Conservation (phyloP, 2,113 vertebrate genomes). For the Penelope pileata region DNA sequence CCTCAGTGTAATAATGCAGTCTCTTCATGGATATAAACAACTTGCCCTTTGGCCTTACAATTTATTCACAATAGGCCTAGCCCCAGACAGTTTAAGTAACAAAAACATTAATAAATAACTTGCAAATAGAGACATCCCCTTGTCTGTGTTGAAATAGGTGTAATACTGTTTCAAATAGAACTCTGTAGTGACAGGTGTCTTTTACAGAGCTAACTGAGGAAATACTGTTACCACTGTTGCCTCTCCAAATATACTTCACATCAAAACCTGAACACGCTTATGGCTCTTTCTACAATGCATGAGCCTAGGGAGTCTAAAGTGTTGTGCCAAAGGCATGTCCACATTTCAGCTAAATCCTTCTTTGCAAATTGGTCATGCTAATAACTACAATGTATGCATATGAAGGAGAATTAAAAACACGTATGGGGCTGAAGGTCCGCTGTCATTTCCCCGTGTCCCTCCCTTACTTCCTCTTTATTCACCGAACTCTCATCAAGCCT, state of each 20-base stretch:
- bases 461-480: slow-evolving; percentile 54
- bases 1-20: slow-evolving; percentile 32
- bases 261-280: background rate
- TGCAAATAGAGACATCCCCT: background rate
- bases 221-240: background rate
- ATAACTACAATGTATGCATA: background rate
- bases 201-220: background rate
- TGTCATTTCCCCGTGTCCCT: background rate
- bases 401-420: background rate
- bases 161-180: background rate
- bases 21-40: slow-evolving; percentile 34
- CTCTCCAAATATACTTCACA: background rate
- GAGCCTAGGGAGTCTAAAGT: background rate
- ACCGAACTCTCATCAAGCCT: slow-evolving; percentile 30
- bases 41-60: slow-evolving; percentile 41
- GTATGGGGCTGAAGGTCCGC: background rate
- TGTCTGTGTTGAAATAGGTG: background rate
- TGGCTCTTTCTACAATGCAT: background rate
- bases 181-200: background rate
- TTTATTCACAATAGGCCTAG: slow-evolving; percentile 31
- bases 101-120: slow-evolving; percentile 60
- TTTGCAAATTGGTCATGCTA: background rate
- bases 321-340: background rate
- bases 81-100: slow-evolving; percentile 37
- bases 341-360: background rate